Percentiles rank a stretch among this genome's conserved stretches.
phyloP scores from a whole-genome alignment of 2,113 vertebrate genomes.

The Equus przewalskii region DNA sequence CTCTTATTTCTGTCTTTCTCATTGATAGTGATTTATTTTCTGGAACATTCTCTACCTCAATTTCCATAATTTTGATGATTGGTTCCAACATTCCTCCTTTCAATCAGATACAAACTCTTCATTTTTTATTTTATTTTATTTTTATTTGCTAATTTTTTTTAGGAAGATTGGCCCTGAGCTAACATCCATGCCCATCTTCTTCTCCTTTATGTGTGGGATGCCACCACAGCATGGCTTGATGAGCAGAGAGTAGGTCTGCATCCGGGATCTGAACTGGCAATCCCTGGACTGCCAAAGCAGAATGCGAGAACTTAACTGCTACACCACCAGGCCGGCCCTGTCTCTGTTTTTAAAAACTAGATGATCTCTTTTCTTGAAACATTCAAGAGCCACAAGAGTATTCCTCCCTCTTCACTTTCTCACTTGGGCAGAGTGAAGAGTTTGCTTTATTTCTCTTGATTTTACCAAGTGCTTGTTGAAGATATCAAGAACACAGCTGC shows the following conservation, averaged over 20 bases:
- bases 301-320: no score
- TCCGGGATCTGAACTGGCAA: no score
- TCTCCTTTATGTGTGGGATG: no score
- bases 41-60: constrained; percentile 6
- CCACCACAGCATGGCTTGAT: no score
- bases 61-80: constrained; percentile 5
- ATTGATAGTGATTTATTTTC: neutral
- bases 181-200: no score
- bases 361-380: neutral
- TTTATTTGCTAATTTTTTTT: neutral
- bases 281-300: no score
- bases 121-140: neutral
- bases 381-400: neutral
- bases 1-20: neutral
- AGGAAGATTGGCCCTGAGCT: no score
- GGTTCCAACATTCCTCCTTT: constrained; percentile 26
- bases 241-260: no score
- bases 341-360: no score
- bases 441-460: neutral
- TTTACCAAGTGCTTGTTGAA: neutral
- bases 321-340: no score
- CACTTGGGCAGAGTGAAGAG: neutral
- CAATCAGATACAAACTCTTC: neutral
- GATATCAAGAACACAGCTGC: neutral
- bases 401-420: neutral